Evolutionary conservation across 2,888 invertebrate genomes (phyloP).

Genomic region (Sipha maydis): DNA sequence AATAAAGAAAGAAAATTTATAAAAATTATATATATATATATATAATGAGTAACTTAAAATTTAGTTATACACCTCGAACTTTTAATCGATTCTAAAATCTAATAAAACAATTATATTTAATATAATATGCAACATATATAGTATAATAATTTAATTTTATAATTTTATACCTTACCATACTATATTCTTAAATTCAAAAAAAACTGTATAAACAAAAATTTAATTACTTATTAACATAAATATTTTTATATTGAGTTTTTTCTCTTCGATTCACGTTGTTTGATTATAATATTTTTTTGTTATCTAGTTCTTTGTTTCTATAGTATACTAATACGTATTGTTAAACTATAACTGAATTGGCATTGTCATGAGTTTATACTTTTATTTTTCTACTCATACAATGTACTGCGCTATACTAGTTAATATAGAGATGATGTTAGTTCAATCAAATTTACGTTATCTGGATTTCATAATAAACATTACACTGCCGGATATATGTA

Average conservation of each 20-base stretch:
- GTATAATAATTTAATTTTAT: neutral
- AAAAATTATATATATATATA: no score
- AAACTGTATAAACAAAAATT: neutral
- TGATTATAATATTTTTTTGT: neutral
- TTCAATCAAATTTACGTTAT: neutral
- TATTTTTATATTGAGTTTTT: neutral
- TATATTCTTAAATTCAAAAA: neutral
- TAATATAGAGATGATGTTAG: neutral
- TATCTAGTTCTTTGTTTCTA: neutral
- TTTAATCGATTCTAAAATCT: no score
- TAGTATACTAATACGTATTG: neutral
- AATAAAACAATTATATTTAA: no score
- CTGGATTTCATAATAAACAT: neutral
- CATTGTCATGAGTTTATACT: neutral
- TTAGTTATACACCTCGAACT: no score
- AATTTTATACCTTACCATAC: neutral
- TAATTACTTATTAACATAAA: neutral
- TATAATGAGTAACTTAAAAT: no score
- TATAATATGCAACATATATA: no score
- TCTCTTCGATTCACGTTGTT: neutral
- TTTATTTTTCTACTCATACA: neutral
- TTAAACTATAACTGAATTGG: neutral
- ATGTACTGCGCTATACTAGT: neutral
- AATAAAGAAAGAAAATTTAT: no score
- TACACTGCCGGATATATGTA: neutral